phyloP scores from a whole-genome alignment of 2,113 vertebrate species.

The Megaptera novaeangliae region DNA sequence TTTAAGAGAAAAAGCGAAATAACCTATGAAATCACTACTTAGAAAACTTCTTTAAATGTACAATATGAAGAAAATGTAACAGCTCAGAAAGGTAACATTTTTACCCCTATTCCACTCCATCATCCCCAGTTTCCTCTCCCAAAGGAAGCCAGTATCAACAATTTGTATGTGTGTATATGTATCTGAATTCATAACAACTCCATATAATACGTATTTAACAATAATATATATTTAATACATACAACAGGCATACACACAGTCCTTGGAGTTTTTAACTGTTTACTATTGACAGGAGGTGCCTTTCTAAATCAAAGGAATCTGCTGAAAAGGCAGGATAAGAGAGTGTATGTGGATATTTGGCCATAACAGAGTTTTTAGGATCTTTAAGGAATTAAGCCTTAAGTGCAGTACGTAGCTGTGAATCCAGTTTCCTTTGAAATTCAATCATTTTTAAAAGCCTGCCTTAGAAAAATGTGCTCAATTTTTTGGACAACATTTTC shows the following conservation, averaged over 20 bases:
- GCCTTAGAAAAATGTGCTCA: not conserved
- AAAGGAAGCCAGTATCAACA: not conserved
- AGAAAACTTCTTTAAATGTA: slow-evolving; percentile 16
- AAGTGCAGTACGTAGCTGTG: not conserved
- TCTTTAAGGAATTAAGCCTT: not conserved
- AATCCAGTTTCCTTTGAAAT: slow-evolving; percentile 1
- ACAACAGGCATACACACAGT: not conserved
- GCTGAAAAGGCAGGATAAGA: not conserved
- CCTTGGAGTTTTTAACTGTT: not conserved
- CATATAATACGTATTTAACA: not conserved
- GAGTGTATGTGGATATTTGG: not conserved
- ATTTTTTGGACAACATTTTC: not conserved
- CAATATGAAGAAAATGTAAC: not conserved
- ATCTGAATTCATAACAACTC: not conserved
- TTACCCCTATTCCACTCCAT: not conserved
- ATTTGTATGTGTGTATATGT: not conserved
- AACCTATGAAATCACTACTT: not conserved
- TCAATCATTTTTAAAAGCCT: not conserved
- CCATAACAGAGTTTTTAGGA: not conserved
- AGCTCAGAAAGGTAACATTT: not conserved
- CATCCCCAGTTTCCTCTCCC: not conserved
- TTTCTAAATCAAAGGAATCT: slow-evolving; percentile 22
- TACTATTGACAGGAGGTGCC: not conserved
- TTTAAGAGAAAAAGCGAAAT: slow-evolving; percentile 3
- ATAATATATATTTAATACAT: not conserved